Evolutionary conservation across 2,888 invertebrate genomes (phyloP).

Genomic region (Rhamphomyia laevipes): DNA sequence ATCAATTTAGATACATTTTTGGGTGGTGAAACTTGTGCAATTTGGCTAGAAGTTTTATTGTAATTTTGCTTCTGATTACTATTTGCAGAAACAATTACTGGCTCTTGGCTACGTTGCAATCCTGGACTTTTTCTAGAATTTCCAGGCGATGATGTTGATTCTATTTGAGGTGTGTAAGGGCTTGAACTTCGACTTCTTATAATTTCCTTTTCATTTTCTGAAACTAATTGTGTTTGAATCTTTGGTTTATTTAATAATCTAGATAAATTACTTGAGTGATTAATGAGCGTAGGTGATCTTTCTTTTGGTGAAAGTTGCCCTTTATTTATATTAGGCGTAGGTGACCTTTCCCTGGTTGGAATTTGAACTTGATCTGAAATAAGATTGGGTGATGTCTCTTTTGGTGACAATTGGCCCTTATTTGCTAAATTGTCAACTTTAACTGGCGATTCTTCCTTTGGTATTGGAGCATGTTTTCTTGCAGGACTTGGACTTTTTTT

Average conservation of each 20-base stretch:
- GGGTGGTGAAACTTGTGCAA: conserved; percentile 4
- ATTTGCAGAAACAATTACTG: conserved; percentile 25
- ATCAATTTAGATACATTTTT: conserved; percentile 3
- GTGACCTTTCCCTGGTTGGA: conserved; percentile 3
- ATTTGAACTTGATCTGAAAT: background rate
- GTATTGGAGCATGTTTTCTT: conserved; percentile 1
- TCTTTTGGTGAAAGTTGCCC: background rate
- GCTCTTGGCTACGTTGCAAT: conserved; percentile 31
- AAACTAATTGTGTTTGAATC: background rate
- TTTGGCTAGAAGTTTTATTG: conserved; percentile 22
- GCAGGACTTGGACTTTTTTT: conserved; percentile 9
- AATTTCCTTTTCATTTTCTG: background rate
- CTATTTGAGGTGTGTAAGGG: conserved; percentile 6
- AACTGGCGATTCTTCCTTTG: background rate
- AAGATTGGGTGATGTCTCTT: conserved; percentile 1
- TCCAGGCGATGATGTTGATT: conserved; percentile 7
- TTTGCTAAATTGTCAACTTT: background rate
- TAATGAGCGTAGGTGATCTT: conserved; percentile 6
- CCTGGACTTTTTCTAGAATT: conserved; percentile 16
- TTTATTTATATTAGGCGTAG: background rate
- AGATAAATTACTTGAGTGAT: background rate
- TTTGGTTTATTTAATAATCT: background rate
- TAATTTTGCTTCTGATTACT: conserved; percentile 27
- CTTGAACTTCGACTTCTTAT: background rate
- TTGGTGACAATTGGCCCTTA: background rate